Evolutionary conservation across 2,113 vertebrate genomes (phyloP), one percentile per base, ranked within the genome.

Genomic region (Papio anubis): DNA sequence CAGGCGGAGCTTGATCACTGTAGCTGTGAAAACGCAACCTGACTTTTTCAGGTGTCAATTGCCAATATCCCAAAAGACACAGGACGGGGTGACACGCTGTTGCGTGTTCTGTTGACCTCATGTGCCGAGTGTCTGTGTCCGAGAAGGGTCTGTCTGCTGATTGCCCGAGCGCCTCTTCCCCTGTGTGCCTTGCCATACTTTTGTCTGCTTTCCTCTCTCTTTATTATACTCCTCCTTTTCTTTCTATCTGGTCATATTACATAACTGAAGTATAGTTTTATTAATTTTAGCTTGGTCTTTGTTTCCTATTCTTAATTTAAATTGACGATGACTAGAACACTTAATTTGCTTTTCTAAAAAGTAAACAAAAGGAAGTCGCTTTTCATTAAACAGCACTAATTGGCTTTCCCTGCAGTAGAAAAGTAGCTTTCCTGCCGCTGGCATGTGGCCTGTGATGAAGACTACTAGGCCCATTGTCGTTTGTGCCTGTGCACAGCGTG

Each of bases 301-400:
- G 45, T 79, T 83, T 52, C 30, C 2, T 21, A 9, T 76, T 40
- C 84, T 66, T 68, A 59, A 86, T 82, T 82, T 73, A 83, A 45
- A 93, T 80, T 40, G 68, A 50, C 35, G 61, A 30, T 86, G 91
- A 83, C 68, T 57, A 30, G 59, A 79, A 79, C 80, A 82, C 35
- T 92, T 90, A 38, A 92, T 92, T 83, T 86, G 68, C 91, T 78
- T 92, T 89, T 52, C 78, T 61, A 93, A 72, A 81, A 79, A 59
- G 88, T 32, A 94, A 95, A 70, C 40, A 80, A 48, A 64, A 81
- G 68, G 52, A 94, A 87, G 79, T 16, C 8, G 30, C 76, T 88
- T 87, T 48, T 59, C 76, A 48, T 79, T 73, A 75, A 20, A 57
- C 8, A 43, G 18, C 35, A 13, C 68, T 81, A 83, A 95, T 11